Conservation (phyloP, 2,113 vertebrate genomes). For the Ailuropoda melanoleuca region DNA sequence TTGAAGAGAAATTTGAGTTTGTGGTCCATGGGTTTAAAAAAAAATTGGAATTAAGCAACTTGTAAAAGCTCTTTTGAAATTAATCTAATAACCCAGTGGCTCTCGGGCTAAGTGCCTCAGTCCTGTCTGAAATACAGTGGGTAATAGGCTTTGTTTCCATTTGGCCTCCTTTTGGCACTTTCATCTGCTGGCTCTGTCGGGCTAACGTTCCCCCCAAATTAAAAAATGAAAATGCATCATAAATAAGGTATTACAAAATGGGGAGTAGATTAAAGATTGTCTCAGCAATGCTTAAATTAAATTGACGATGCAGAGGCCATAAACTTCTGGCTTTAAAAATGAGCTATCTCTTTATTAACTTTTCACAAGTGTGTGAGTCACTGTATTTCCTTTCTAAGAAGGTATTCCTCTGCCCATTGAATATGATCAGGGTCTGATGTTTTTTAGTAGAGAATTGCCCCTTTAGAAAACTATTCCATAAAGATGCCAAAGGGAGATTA, state of each 20-base stretch:
- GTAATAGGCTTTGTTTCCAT: not conserved
- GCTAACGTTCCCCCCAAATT: conserved; percentile 46
- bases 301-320: conserved; percentile 68
- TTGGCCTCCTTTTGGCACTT: conserved; percentile 57
- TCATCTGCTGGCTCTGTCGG: conserved; percentile 40
- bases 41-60: conserved; percentile 68
- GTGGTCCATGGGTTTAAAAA: conserved; percentile 41
- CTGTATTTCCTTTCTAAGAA: conserved; percentile 61
- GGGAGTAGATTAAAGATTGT: conserved; percentile 75
- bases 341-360: conserved; percentile 79
- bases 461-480: conserved; percentile 70
- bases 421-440: conserved; percentile 57
- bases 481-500: conserved; percentile 71
- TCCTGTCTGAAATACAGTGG: conserved; percentile 50
- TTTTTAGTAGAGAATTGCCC: conserved; percentile 58
- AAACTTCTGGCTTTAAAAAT: conserved; percentile 77
- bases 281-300: conserved; percentile 79
- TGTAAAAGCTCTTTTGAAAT: conserved; percentile 77
- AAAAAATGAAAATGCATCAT: conserved; percentile 61
- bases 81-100: conserved; percentile 73
- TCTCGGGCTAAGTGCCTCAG: conserved; percentile 60
- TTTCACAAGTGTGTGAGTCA: conserved; percentile 60
- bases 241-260: conserved; percentile 72
- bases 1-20: conserved; percentile 78
- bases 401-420: not conserved